phyloP scores from a whole-genome alignment of 2,888 invertebrate species.

The Catocala sponsa region DNA sequence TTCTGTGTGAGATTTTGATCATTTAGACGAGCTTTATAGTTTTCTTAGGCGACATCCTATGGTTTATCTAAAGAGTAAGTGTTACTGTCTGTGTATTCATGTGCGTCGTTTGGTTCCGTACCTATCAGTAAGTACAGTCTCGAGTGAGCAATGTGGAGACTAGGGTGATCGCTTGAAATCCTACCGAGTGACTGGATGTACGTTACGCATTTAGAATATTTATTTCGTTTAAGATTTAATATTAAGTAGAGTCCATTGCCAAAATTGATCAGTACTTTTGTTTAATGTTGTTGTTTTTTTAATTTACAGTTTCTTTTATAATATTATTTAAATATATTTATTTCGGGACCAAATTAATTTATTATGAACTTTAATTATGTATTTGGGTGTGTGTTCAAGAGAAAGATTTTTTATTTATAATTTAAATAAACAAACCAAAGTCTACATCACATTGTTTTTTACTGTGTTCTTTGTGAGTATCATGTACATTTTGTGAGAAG shows the following conservation, averaged over 20 bases:
- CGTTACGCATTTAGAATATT: conserved; percentile 78
- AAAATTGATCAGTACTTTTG: conserved; percentile 86
- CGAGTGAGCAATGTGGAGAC: conserved; percentile 63
- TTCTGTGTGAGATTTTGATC: conserved; percentile 77
- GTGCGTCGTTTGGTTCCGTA: conserved; percentile 73
- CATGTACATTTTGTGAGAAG: conserved; percentile 74
- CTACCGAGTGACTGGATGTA: conserved; percentile 75
- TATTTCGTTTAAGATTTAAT: conserved; percentile 82
- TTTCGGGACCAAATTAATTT: conserved; percentile 88
- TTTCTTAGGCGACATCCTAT: conserved; percentile 75
- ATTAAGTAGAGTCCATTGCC: conserved; percentile 85
- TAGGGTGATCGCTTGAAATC: conserved; percentile 63
- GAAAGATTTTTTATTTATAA: conserved; percentile 85
- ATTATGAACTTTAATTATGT: conserved; percentile 83
- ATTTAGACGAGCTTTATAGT: conserved; percentile 80
- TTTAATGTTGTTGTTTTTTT: conserved; percentile 82
- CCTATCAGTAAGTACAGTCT: conserved; percentile 75
- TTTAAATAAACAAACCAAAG: conserved; percentile 87
- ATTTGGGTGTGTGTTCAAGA: conserved; percentile 84
- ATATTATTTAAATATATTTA: conserved; percentile 85
- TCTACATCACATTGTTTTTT: conserved; percentile 83
- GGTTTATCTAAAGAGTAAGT: conserved; percentile 67
- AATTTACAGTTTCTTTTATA: conserved; percentile 71
- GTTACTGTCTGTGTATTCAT: conserved; percentile 72
- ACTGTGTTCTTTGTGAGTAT: conserved; percentile 72